Percentiles rank a stretch among this genome's conserved stretches.
Evolutionary conservation across 2,888 invertebrate genomes (phyloP).

Genomic region (Mythimna loreyi): DNA sequence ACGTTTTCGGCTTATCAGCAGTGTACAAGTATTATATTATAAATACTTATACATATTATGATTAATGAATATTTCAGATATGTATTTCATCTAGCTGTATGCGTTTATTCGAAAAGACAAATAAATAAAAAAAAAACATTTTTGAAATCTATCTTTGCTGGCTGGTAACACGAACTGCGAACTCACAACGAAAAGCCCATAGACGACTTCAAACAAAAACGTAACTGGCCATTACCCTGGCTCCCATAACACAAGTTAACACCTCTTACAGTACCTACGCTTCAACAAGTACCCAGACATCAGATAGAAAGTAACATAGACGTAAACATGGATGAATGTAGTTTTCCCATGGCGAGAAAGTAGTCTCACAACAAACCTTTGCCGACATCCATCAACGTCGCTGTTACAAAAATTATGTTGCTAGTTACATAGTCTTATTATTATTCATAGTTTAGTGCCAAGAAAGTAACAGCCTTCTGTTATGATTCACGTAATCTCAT

Average conservation of each 20-base stretch:
- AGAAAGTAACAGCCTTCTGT: conserved; percentile 62
- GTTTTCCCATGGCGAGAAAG: conserved; percentile 88
- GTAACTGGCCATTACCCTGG: neutral
- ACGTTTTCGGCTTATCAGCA: neutral
- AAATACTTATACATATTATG: too few species aligned
- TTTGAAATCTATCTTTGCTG: neutral
- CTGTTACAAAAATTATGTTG: conserved; percentile 69
- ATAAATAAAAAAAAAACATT: too few species aligned
- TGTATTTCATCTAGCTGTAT: too few species aligned
- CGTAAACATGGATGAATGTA: conserved; percentile 75
- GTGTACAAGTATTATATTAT: neutral
- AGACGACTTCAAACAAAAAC: conserved; percentile 7
- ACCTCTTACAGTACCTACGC: conserved; percentile 29
- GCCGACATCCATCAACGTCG: conserved; percentile 61
- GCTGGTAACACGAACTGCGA: neutral
- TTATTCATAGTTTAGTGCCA: conserved; percentile 60
- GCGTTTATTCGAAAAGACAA: too few species aligned
- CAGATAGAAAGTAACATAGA: conserved; percentile 68
- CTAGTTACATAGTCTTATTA: conserved; percentile 48
- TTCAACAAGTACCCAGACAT: conserved; percentile 44
- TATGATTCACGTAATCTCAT: conserved; percentile 62
- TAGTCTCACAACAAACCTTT: conserved; percentile 73
- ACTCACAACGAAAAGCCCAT: neutral
- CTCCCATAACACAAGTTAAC: conserved; percentile 17
- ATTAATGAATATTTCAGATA: too few species aligned